Evolutionary conservation across 2,888 invertebrate species (phyloP).

Genomic region (Dyspetes luteomarginatus): DNA sequence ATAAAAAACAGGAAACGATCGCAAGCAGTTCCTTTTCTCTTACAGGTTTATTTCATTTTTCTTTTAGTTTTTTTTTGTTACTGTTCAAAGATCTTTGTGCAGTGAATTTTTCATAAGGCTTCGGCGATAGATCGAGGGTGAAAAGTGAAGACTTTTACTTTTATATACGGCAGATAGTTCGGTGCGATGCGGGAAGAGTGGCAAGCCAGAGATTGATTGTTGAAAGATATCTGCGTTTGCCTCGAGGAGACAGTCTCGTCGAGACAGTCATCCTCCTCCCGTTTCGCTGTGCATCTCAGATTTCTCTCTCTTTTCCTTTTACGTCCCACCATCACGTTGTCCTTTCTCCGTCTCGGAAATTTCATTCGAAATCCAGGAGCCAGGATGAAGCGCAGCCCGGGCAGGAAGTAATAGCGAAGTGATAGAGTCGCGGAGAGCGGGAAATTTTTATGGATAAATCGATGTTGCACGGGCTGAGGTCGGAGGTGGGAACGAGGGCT

Average conservation of each 20-base stretch:
- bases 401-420: conserved; percentile 81
- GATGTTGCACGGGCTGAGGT: conserved; percentile 75
- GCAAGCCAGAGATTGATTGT: conserved; percentile 13
- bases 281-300: neutral
- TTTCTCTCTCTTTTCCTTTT: neutral
- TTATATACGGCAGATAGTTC: neutral
- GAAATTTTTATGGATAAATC: conserved; percentile 83
- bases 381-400: conserved; percentile 74
- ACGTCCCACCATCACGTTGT: conserved; percentile 18
- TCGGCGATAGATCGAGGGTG: conserved; percentile 5
- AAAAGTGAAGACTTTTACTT: conserved; percentile 7
- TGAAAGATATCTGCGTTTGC: conserved; percentile 30
- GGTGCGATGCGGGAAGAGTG: neutral
- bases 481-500: conserved; percentile 57
- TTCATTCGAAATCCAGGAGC: conserved; percentile 70
- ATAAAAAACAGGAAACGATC: too few relatives aligned
- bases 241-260: conserved; percentile 11
- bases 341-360: conserved; percentile 61
- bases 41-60: neutral
- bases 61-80: neutral
- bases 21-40: neutral
- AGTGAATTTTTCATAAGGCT: conserved; percentile 13
- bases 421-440: conserved; percentile 78
- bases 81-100: neutral
- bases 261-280: conserved; percentile 1